Base-by-base conservation (phyloP, 2,113 vertebrate species). In the Butorides virescens region DNA sequence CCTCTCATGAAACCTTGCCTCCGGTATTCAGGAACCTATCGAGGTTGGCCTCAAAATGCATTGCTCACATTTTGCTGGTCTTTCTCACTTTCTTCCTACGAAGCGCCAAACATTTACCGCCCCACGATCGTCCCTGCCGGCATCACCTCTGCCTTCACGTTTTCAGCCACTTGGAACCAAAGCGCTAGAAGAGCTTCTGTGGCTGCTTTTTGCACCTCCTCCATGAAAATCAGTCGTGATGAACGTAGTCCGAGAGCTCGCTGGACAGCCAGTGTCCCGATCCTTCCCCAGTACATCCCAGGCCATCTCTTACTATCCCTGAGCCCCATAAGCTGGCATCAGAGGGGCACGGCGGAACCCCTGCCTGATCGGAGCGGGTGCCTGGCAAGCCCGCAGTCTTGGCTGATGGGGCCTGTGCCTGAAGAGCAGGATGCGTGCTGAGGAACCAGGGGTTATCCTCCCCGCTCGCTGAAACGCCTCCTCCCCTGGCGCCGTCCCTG, bases 321-420 rank as follows among this genome's bases (percentile, higher is more conserved):
- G 4, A 36, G 44, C 32, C 58, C 62, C 42, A 3, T 22, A 10
- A 34, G 22, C 8, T 7, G 6, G 30, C 19, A 12, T 30, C 22
- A 5, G 62, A 39, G 55, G 62, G 42, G 29, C 15, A 0, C 2
- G 14, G 39, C 1, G 0, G 4, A n/a, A 6, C 27, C 10, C 26
- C 63, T 36, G 26, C 7, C 68, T 10, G 63, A 7, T 36, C 18
- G 12, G 49, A 7, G 8, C 2, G 34, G 39, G 0, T 5, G 2
- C 16, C 46, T 72, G 53, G 42, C 37, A 22, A 52, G 52, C 14
- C 52, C 3, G 2, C 10, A 8, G 2, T 26, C 47, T 39, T 30
- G 12, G 19, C 59, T n/a, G 53, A 5, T 27, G 50, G 22, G 29
- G 63, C 34, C 1, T 8, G 46, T 62, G 53, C 30, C 67, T 58